Evolutionary conservation across 2,113 vertebrate genomes (phyloP), one percentile per base, ranked within the genome.

Genomic region (Phalacrocorax aristotelis): DNA sequence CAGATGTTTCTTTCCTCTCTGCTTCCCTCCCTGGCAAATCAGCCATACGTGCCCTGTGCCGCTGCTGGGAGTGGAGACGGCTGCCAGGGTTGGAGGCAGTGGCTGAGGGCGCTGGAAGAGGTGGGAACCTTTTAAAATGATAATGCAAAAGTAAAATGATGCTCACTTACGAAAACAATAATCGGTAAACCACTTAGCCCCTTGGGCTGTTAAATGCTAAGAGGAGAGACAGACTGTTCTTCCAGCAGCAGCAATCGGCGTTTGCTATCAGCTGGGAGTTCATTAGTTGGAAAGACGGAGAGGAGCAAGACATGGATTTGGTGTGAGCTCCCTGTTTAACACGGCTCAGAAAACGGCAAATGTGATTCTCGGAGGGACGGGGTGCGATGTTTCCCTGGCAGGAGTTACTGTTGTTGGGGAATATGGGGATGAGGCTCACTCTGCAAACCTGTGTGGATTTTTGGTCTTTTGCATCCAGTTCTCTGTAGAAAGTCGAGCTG

Each of bases 251-350:
- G 69, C 81, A 81, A 12, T n/a, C 3, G 2, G 49, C 51, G 8
- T 77, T 58, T 81, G n/a, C 25, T 75, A 58, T 80, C 92, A 93
- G 75, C 85, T 70, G 95, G 95, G 90, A 92, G 71, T 88, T 95
- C 86, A 81, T 90, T 95, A 95, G 82, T 4, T 36, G 55, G 76
- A 30, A 77, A 86, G 42, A 40, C 0, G 1, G 83, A 93, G 83
- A 83, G 52, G 61, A 93, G 74, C 36, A 40, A 80, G 88, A 10
- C 0, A 2, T 46, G 75, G 46, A 60, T 81, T 87, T 13, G 27
- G 26, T 36, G 38, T 23, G 83, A 94, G 51, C 64, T 93, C 14
- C 46, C 55, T 65, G 62, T 76, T 89, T 72, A 65, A 72, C 10
- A 1, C 4, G 15, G 54, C 75, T 68, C 48, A 46, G 52, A 19